phyloP scores from a whole-genome alignment of 2,113 vertebrate species.

The Paradisaea rubra region DNA sequence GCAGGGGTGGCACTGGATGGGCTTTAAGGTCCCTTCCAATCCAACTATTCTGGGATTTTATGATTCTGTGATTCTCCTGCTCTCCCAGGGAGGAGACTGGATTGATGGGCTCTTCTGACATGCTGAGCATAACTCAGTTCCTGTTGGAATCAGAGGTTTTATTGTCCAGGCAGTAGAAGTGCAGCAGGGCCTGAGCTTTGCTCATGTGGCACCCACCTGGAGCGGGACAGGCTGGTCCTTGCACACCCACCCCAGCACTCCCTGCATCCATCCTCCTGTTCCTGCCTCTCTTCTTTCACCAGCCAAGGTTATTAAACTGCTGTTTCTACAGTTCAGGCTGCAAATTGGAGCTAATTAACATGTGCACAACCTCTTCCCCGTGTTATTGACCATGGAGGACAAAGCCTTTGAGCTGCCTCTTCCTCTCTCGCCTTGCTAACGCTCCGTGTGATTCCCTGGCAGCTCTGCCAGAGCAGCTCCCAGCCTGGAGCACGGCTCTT shows the following conservation, averaged over 20 bases:
- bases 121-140: fast-evolving
- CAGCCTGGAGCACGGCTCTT: neutral
- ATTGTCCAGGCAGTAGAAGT: neutral
- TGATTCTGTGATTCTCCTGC: neutral
- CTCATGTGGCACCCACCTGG: fast-evolving
- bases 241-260: fast-evolving
- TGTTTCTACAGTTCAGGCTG: neutral
- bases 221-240: neutral
- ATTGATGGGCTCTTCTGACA: neutral
- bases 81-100: neutral
- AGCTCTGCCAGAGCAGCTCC: neutral
- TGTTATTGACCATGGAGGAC: neutral
- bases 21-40: neutral
- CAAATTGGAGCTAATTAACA: neutral
- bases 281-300: neutral
- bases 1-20: neutral
- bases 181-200: neutral
- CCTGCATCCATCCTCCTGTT: neutral
- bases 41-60: neutral
- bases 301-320: neutral
- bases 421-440: neutral
- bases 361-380: neutral
- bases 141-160: neutral
- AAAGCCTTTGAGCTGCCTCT: neutral
- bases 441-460: neutral